Percentiles rank a stretch among this genome's conserved stretches.
Conservation (phyloP, 2,113 vertebrate species). For the Gallinago paraguaiae region DNA sequence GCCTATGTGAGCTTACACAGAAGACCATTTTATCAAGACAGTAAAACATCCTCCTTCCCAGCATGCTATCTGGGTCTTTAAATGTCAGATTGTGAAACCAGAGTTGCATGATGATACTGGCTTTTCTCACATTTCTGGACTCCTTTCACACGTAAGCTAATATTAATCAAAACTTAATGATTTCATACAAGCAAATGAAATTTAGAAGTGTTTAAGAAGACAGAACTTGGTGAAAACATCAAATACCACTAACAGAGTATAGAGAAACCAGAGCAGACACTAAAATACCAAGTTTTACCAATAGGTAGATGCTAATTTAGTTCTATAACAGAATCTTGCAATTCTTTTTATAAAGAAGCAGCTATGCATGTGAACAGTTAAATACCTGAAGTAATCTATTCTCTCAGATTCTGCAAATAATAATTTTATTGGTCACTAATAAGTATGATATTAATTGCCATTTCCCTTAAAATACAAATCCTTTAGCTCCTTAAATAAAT, state of each 20-base stretch:
- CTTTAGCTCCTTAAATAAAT: neutral
- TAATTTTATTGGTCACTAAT: neutral
- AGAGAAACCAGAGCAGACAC: neutral
- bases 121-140: neutral
- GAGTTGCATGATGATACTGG: neutral
- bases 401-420: neutral
- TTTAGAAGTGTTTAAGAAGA: neutral
- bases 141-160: neutral
- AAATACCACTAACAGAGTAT: neutral
- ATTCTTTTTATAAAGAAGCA: neutral
- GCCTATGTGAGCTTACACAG: slow-evolving; percentile 37
- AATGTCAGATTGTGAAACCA: slow-evolving; percentile 21
- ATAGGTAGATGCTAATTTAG: neutral
- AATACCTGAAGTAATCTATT: neutral
- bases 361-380: neutral
- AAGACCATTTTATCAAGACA: slow-evolving; percentile 30
- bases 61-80: slow-evolving; percentile 11
- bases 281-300: neutral
- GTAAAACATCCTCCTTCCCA: slow-evolving; percentile 32
- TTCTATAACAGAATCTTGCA: neutral
- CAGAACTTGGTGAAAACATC: neutral
- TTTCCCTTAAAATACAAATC: neutral
- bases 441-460: neutral
- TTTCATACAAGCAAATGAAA: neutral
- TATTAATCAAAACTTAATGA: neutral